A percentile compares a stretch with the other conserved stretches of the same genome.
phyloP scores from a whole-genome alignment of 1,140 invertebrate species.

The Phthorimaea operculella region DNA sequence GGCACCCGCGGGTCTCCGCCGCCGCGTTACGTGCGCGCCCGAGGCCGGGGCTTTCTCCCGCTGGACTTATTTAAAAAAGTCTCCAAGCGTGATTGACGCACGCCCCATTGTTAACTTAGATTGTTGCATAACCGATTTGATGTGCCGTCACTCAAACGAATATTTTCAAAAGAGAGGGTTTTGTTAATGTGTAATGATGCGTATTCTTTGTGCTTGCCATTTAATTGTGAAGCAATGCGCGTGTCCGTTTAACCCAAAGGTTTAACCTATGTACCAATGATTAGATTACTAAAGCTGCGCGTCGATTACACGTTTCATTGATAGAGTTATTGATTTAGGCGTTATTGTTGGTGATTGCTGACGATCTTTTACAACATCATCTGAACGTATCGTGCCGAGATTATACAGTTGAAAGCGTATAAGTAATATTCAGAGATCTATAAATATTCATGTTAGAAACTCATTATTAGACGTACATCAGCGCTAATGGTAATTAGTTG shows the following conservation, averaged over 20 bases:
- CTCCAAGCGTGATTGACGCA: constrained; percentile 56
- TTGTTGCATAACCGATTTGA: constrained; percentile 55
- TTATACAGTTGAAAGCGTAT: neutral
- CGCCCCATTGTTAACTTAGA: constrained; percentile 44
- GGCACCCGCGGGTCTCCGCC: constrained; percentile 16
- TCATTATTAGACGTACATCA: neutral
- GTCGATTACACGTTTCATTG: constrained; percentile 19
- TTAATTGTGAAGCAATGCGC: constrained; percentile 56
- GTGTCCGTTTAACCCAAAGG: constrained; percentile 44
- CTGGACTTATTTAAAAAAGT: constrained; percentile 61
- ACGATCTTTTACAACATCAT: constrained; percentile 5
- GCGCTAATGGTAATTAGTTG: neutral
- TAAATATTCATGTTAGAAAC: constrained; percentile 1
- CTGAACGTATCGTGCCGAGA: too few relatives aligned
- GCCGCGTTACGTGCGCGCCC: constrained; percentile 28
- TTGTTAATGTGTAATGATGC: constrained; percentile 59
- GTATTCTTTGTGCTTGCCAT: constrained; percentile 57
- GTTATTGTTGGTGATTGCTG: constrained; percentile 13
- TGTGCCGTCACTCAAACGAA: constrained; percentile 53
- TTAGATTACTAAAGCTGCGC: constrained; percentile 24
- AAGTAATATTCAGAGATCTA: neutral
- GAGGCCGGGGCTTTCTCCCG: constrained; percentile 53
- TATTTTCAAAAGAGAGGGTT: constrained; percentile 51
- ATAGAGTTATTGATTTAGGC: constrained; percentile 12
- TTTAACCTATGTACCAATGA: constrained; percentile 37